Evolutionary conservation across 2,888 invertebrate genomes (phyloP).

Genomic region (Standfussiana lucernea): DNA sequence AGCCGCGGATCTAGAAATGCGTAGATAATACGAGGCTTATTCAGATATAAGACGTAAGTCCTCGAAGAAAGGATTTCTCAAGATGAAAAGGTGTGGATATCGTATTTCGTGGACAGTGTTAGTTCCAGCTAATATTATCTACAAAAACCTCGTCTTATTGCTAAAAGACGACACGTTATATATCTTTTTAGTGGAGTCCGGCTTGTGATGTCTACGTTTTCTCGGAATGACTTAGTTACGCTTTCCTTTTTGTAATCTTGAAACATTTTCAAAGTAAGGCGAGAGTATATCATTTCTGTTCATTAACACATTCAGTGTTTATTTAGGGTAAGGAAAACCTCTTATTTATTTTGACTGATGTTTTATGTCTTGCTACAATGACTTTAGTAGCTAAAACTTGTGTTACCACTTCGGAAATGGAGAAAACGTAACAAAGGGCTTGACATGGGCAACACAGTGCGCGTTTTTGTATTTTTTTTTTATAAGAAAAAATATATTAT

Average conservation of each 20-base stretch:
- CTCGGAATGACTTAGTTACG: slow-evolving; percentile 26
- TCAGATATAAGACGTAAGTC: slow-evolving; percentile 47
- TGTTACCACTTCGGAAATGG: not conserved
- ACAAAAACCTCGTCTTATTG: slow-evolving; percentile 44
- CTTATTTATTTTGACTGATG: not conserved
- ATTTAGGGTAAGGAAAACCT: not conserved
- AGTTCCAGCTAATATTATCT: slow-evolving; percentile 42
- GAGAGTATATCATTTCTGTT: slow-evolving; percentile 22
- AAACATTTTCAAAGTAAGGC: slow-evolving; percentile 27
- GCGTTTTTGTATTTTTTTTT: not conserved
- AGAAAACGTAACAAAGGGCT: not conserved
- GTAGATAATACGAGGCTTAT: slow-evolving; percentile 56
- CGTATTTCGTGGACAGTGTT: slow-evolving; percentile 45
- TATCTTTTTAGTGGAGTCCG: slow-evolving; percentile 17
- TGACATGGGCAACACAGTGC: not conserved
- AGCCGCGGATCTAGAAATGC: slow-evolving; percentile 52
- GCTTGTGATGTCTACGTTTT: slow-evolving; percentile 30
- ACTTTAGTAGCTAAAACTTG: not conserved
- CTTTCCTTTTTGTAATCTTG: slow-evolving; percentile 31
- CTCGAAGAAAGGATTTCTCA: slow-evolving; percentile 53
- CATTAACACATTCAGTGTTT: slow-evolving; percentile 19
- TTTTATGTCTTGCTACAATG: not conserved
- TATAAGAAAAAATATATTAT: not conserved
- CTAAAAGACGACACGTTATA: slow-evolving; percentile 25
- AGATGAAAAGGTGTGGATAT: slow-evolving; percentile 62